Conservation (phyloP, 2,888 invertebrate species). For the Podabrus alpinus region DNA sequence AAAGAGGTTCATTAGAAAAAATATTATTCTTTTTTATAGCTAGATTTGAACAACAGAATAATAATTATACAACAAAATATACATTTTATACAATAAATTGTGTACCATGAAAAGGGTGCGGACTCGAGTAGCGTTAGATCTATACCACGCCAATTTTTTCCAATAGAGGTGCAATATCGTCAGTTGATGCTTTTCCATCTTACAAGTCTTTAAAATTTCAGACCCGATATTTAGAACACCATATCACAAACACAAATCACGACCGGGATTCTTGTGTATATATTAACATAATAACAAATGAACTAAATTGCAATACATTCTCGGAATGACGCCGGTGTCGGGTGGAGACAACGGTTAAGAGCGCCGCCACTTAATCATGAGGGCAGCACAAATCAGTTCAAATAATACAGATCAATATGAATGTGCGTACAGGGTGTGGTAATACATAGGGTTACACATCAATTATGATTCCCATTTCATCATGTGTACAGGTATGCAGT, state of each 20-base stretch:
- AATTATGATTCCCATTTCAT: conserved; percentile 24
- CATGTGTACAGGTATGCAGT: neutral
- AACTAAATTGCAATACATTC: conserved; percentile 22
- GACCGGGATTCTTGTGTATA: conserved; percentile 8
- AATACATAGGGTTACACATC: conserved; percentile 42
- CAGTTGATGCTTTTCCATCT: neutral
- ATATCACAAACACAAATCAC: conserved; percentile 21
- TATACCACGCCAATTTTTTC: conserved; percentile 19
- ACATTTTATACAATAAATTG: conserved; percentile 2
- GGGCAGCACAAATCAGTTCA: conserved; percentile 54
- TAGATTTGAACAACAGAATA: neutral
- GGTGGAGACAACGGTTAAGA: conserved; percentile 50
- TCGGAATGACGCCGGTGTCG: conserved; percentile 49
- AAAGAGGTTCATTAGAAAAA: neutral
- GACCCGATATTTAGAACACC: conserved; percentile 16
- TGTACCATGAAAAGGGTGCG: conserved; percentile 33
- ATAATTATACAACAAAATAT: neutral
- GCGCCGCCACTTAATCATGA: conserved; percentile 56
- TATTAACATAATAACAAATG: conserved; percentile 22
- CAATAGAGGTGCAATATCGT: neutral
- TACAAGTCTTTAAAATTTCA: neutral
- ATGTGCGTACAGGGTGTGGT: conserved; percentile 59
- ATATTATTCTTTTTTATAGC: neutral
- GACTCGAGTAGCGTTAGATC: conserved; percentile 23
- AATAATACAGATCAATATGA: conserved; percentile 49